Base-by-base conservation (phyloP, 2,113 vertebrate species). In the Clarias macrocephalus region DNA sequence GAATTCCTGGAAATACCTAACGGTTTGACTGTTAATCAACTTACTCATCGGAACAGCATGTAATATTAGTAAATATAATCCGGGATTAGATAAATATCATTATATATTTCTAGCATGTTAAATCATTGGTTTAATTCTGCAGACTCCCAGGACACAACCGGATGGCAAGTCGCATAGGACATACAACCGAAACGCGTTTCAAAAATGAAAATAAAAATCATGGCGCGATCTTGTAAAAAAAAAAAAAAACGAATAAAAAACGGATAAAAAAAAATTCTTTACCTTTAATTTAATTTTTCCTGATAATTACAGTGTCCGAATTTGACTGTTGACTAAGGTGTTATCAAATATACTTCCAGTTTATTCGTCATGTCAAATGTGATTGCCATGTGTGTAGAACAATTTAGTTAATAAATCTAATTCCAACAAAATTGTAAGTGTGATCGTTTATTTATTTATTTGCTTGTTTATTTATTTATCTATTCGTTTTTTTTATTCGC, bases 91-190 rank as follows among this genome's bases (percentile, higher is more conserved):
- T 48, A 52, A 52, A 70, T 82, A 9, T 0, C 8, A 63, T 7
- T 2, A 21, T 52, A 42, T 25, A 37, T 76, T 16, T 33, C 66
- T 0, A 12, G 25, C 9, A 33, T 2, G 15, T 48, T 54, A 21
- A 9, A 37, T 6, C 8, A 13, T 33, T 68, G 5, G n/a, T 15
- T 81, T 7, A 1, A 62, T 37, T 0, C 79, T 60, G 19, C 56
- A 37, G 19, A 1, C 23, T 68, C 52, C 18, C 23, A 18, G 66
- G 9, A 80, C 80, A 56, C 68, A 33, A 4, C n/a, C 25, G 21
- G 57, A 87, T 57, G 86, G 86, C 19, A 33, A 60, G n/a, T 5
- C 68, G 1, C 25, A 42, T 54, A 48, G 86, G 86, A 82, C 86
- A 87, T 30, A 79, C 56, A 9, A 1, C 11, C 1, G 7, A 33